Conservation (phyloP, 1,140 invertebrate species). For the Pissodes strobi region DNA sequence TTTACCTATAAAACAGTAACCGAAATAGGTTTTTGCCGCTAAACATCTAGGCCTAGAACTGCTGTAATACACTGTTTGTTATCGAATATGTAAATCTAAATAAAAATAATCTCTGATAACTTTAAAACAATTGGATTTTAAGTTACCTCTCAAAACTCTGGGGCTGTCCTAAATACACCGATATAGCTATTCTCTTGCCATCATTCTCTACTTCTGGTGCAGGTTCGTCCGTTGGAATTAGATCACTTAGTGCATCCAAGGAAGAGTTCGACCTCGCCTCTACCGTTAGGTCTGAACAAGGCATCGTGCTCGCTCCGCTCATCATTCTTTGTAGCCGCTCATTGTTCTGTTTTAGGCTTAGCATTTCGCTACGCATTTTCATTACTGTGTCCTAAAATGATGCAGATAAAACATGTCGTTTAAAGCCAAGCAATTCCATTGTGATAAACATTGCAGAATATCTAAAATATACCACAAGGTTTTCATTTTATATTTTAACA, state of each 20-base stretch:
- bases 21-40: no score
- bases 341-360: slow-evolving; percentile 95
- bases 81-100: not conserved
- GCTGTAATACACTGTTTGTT: no score
- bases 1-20: no score
- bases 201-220: slow-evolving; percentile 71
- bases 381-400: slow-evolving; percentile 34
- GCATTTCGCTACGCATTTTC: slow-evolving; percentile 77
- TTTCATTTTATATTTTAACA: no score
- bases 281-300: slow-evolving; percentile 40
- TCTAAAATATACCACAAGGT: no score
- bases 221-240: slow-evolving; percentile 62
- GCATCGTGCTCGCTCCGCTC: slow-evolving; percentile 55
- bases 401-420: not conserved
- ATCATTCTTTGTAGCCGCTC: slow-evolving; percentile 89
- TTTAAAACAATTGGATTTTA: no score
- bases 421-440: no score
- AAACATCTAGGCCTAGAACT: no score
- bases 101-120: not conserved
- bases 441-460: no score
- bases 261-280: slow-evolving; percentile 44
- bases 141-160: slow-evolving; percentile 75
- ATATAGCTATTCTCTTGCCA: slow-evolving; percentile 82
- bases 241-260: slow-evolving; percentile 49
- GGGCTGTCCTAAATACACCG: slow-evolving; percentile 81